Base-by-base conservation (phyloP, 2,888 invertebrate genomes). In the Drosophila kuntzei region DNA sequence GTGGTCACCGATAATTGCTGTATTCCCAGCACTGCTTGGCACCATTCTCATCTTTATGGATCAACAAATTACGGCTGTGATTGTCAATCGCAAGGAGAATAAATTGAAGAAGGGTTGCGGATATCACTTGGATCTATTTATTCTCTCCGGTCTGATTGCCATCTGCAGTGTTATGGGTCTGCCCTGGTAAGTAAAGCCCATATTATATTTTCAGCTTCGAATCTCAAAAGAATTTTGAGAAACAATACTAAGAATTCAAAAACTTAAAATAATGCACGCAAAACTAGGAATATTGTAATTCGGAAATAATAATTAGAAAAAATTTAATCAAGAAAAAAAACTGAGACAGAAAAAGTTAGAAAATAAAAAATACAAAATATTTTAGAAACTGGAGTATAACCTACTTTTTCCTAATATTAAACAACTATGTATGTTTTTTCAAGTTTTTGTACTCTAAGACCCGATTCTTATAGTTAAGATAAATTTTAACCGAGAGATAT, bases 1-100 rank as follows among this genome's bases (percentile, higher is more conserved):
- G 90, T 99, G 97, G 96, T 95, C 98, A 22, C 94, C 95, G 2
- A 90, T 97, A 7, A 94, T 97, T n/a, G 98, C 98, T 0, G 89
- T 96, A 53, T 93, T 98, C 20, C 99, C 99, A 2, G 99, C 99
- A 16, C 93, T 99, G 57, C 93, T 99, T 32, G 98, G 98, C 55
- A 98, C 98, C 18, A 99, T 99, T 89, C 93, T 99, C 20, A 98
- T 99, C 90, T 99, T 99, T 92, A 99, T 99, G 99, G 99, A 99
- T 94, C 99, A 99, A 91, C 99, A 99, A 93, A 99, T 99, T 79
- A 99, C 99, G 3, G 98, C 98, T 49, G 99, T 99, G 29, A 99
- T 99, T 90, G 97, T 99, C 29, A 99, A 99, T 92, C 95, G 99
- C 43, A 99, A 98, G 92, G 99, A 99, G 93, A 98, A 99, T 91